Base-by-base conservation (phyloP, 2,113 vertebrate genomes). In the Ciconia boyciana region DNA sequence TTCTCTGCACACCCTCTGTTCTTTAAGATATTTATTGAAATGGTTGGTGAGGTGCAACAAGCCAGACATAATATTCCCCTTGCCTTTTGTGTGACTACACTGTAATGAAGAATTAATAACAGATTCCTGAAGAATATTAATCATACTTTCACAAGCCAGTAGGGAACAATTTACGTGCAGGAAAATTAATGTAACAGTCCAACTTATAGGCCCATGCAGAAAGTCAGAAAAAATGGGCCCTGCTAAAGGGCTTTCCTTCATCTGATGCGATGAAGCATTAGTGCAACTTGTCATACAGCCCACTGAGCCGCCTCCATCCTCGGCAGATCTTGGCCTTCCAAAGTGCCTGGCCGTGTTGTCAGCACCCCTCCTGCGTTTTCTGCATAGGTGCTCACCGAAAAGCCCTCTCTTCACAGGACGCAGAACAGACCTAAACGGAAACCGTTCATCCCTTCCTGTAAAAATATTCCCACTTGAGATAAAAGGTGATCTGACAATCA, bases 41-140 rank as follows among this genome's bases (percentile, higher is more conserved):
- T 95, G 91, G 94, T 80, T 96, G 95, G 94, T 93, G 96, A 96
- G 93, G 95, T 97, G 95, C 96, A 97, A 93, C 96, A 97, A 97
- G 87, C 93, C 94, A 96, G 95, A 95, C 95, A 83, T 96, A 97
- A 97, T 95, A 97, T 97, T 97, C 96, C 89, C 71, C 89, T 77
- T 90, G 96, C 94, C 94, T 97, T 97, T 97, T 97, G 89, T 97
- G 91, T 1, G 15, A 86, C 96, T 94, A 74, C 13, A 43, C 95
- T 79, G 87, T 97, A 96, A 97, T 97, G 95, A 97, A 96, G 97
- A 97, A 97, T 97, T 96, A 97, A 97, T 96, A 96, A 97, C 87
- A 94, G 84, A 90, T 90, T 97, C 87, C 84, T 93, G 89, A 94
- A 90, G 96, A 96, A 96, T 96, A 97, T 97, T 97, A 96, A 97